Evolutionary conservation across 2,797 vertebrate genomes (phyloP).

Genomic region (Zalophus californianus): DNA sequence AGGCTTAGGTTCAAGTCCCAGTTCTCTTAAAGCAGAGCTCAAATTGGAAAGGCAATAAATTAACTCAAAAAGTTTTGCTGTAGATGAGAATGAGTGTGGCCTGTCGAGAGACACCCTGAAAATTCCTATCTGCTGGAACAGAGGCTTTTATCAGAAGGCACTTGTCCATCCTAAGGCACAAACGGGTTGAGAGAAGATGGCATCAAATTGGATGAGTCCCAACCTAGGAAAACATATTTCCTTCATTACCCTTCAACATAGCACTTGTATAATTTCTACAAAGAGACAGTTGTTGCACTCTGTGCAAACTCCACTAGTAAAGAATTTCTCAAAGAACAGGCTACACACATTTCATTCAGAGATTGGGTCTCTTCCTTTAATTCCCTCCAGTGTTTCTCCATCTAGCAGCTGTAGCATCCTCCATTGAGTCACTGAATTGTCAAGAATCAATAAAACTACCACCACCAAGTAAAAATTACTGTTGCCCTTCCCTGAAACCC

Average conservation of each 20-base stretch:
- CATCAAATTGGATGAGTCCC: background rate
- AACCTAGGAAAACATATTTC: background rate
- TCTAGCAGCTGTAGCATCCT: background rate
- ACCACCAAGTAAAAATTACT: background rate
- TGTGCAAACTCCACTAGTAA: background rate
- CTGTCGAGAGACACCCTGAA: background rate
- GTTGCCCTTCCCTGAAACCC: background rate
- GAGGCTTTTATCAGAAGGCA: background rate
- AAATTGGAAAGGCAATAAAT: conserved; percentile 5
- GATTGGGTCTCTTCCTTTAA: background rate
- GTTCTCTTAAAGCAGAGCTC: background rate
- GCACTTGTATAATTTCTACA: background rate
- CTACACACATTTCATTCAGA: background rate
- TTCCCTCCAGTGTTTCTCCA: background rate
- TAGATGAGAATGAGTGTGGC: background rate
- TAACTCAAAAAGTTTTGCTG: background rate
- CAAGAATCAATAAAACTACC: conserved; percentile 5
- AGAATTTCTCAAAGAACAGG: background rate
- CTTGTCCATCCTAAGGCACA: background rate
- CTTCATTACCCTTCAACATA: background rate
- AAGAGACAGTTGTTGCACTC: background rate
- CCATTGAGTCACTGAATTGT: background rate
- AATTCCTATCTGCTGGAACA: background rate
- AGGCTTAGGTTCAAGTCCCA: background rate
- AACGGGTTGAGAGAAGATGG: background rate